Conservation (phyloP, 92 coral and sea anemone genomes). For the Heteractis magnifica region DNA sequence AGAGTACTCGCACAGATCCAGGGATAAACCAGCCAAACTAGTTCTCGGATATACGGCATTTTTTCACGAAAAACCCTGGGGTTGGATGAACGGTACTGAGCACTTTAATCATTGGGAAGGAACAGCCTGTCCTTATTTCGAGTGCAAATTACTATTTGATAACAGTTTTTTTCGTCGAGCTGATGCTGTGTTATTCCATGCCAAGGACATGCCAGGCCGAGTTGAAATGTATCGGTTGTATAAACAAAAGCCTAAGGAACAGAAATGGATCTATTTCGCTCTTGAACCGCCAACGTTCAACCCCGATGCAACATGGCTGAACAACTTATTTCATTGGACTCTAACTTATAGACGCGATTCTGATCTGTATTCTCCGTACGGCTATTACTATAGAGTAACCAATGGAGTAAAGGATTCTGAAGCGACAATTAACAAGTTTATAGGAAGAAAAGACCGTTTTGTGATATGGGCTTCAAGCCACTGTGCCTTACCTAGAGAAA, state of each 20-base stretch:
- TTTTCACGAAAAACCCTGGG: slow-evolving; percentile 39
- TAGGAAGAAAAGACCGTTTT: slow-evolving; percentile 26
- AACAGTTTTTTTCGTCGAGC: slow-evolving; percentile 25
- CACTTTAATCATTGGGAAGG: slow-evolving; percentile 40
- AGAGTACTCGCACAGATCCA: slow-evolving; percentile 28
- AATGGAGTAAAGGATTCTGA: slow-evolving; percentile 16
- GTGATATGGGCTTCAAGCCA: slow-evolving; percentile 49
- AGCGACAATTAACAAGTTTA: not conserved
- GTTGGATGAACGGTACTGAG: slow-evolving; percentile 28
- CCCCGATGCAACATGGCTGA: slow-evolving; percentile 36
- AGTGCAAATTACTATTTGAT: slow-evolving; percentile 33
- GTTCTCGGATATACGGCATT: slow-evolving; percentile 32
- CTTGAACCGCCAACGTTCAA: slow-evolving; percentile 39
- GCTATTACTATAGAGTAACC: slow-evolving; percentile 27
- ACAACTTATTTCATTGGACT: slow-evolving; percentile 48
- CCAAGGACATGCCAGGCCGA: slow-evolving; percentile 45
- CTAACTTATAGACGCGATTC: slow-evolving; percentile 46
- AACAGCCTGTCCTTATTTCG: slow-evolving; percentile 27
- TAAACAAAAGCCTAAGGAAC: slow-evolving; percentile 32
- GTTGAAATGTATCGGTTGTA: slow-evolving; percentile 43
- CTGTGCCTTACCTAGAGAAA: slow-evolving; percentile 35
- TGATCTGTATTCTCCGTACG: slow-evolving; percentile 47
- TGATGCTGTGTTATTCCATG: slow-evolving; percentile 45
- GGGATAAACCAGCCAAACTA: not conserved
- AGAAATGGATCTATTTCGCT: slow-evolving; percentile 50